phyloP scores from a whole-genome alignment of 2,888 invertebrate genomes.

The Apomyelois bistriatella region DNA sequence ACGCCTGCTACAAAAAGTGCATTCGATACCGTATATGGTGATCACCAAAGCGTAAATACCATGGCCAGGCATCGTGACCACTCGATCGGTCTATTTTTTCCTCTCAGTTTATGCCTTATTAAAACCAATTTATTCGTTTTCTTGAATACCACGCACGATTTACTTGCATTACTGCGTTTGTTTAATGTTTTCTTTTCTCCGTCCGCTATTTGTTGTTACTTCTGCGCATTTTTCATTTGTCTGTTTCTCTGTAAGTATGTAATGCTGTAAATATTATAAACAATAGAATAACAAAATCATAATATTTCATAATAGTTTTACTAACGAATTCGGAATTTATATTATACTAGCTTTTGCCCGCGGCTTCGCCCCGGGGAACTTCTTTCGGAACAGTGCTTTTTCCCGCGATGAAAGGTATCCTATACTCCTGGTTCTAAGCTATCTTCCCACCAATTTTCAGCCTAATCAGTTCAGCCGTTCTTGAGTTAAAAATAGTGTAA shows the following conservation, averaged over 20 bases:
- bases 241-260: constrained; percentile 22
- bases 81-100: constrained; percentile 61
- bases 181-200: constrained; percentile 57
- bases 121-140: constrained; percentile 70
- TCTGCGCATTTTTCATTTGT: constrained; percentile 18
- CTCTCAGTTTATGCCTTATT: constrained; percentile 68
- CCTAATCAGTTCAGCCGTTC: too few species aligned
- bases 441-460: too few species aligned
- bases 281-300: not conserved
- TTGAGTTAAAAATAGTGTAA: too few species aligned
- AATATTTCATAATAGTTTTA: not conserved
- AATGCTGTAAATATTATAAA: constrained; percentile 9
- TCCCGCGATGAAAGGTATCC: too few species aligned
- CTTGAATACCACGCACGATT: constrained; percentile 64
- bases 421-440: too few species aligned
- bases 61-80: constrained; percentile 73
- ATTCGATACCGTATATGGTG: constrained; percentile 60
- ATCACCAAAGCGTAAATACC: constrained; percentile 75
- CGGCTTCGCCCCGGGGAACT: too few species aligned
- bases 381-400: too few species aligned
- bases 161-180: constrained; percentile 52
- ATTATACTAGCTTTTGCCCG: too few species aligned
- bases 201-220: constrained; percentile 50
- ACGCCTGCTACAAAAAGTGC: constrained; percentile 54
- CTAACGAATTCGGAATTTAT: not conserved